These are phyloP conservation scores for Zenarchopterus dispar DNA, from an alignment of 2,797 vertebrate species.

Conservation along the genomic window DNA sequence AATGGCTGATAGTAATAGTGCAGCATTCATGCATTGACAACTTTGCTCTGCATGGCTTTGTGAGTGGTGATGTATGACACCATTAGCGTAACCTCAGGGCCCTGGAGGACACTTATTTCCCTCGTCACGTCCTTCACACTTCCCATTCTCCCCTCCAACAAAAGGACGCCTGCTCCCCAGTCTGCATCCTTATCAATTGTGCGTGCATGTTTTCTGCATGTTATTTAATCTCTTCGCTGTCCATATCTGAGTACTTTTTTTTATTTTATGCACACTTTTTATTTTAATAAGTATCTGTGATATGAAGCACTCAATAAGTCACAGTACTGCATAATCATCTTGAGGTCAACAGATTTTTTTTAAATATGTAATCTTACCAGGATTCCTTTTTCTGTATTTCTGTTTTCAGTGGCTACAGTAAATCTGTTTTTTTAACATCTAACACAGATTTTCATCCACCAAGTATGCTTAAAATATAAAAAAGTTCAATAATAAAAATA, in stretches of 20 bases:
- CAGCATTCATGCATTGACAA: conserved; percentile 86
- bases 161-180: conserved; percentile 77
- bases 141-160: conserved; percentile 80
- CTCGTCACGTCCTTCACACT: conserved; percentile 85
- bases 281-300: conserved; percentile 9
- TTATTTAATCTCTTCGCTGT: conserved; percentile 44
- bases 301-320: conserved; percentile 2
- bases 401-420: too few relatives aligned
- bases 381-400: too few relatives aligned
- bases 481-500: too few relatives aligned
- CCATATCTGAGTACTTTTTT: conserved; percentile 13
- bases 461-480: too few relatives aligned
- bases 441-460: too few relatives aligned
- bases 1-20: conserved; percentile 85
- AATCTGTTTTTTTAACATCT: not conserved
- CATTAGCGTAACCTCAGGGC: conserved; percentile 86
- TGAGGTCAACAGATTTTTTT: not conserved
- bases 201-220: conserved; percentile 35
- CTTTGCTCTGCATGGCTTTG: conserved; percentile 84
- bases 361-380: too few relatives aligned
- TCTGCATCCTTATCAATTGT: conserved; percentile 79
- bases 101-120: conserved; percentile 85
- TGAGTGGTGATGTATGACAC: conserved; percentile 87
- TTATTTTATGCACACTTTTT: not conserved
- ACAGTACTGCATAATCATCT: not conserved